Conservation (phyloP, 2,888 invertebrate genomes). For the Cataglyphis rosenhaueri region DNA sequence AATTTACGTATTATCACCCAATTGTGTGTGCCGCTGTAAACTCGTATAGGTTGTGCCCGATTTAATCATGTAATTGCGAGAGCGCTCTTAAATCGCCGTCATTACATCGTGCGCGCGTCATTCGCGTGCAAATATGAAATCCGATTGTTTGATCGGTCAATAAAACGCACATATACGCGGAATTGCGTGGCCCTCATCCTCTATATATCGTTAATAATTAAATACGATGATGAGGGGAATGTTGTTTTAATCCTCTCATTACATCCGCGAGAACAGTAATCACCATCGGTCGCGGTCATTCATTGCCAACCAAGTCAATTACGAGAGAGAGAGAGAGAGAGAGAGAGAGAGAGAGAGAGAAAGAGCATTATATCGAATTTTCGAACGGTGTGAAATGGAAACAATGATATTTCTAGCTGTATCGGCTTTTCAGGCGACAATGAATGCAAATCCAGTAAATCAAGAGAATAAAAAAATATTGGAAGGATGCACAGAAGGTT, state of each 20-base stretch:
- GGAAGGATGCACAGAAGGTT: neutral
- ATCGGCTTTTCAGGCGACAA: neutral
- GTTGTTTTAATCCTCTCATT: slow-evolving; percentile 78
- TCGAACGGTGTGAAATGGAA: slow-evolving; percentile 71
- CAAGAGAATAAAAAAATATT: neutral
- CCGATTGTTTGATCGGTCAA: slow-evolving; percentile 69
- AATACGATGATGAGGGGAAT: slow-evolving; percentile 70
- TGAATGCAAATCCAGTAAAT: slow-evolving; percentile 15
- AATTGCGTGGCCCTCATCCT: neutral
- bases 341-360: neutral
- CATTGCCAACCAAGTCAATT: slow-evolving; percentile 73
- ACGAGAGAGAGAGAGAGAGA: slow-evolving; percentile 58
- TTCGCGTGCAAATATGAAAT: slow-evolving; percentile 69
- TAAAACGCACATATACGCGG: slow-evolving; percentile 58
- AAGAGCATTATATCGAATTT: slow-evolving; percentile 74
- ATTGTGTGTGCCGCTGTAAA: neutral
- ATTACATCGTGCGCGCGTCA: slow-evolving; percentile 51
- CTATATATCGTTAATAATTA: slow-evolving; percentile 71
- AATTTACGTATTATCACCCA: slow-evolving; percentile 5
- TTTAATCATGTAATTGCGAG: slow-evolving; percentile 64
- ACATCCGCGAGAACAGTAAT: slow-evolving; percentile 69
- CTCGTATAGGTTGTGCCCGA: slow-evolving; percentile 20
- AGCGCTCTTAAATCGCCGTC: slow-evolving; percentile 70
- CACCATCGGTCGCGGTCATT: slow-evolving; percentile 67
- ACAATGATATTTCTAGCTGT: slow-evolving; percentile 71